These are phyloP conservation scores for Heliconius ismenius DNA, from an alignment of 2,888 invertebrate species.

Conservation along the genomic window DNA sequence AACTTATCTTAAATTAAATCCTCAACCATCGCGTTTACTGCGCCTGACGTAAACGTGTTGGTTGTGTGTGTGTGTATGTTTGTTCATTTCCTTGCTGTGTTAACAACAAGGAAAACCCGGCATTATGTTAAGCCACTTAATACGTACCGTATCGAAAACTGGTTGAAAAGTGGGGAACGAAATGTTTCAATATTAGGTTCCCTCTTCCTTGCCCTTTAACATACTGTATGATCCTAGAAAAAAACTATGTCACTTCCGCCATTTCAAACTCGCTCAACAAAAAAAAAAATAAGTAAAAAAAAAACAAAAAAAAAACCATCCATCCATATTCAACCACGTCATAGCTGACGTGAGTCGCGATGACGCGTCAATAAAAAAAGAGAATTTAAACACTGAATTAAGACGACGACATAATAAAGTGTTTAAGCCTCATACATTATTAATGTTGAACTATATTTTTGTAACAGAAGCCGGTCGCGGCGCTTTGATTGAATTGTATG, in stretches of 20 bases:
- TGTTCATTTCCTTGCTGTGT: no score
- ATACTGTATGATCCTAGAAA: background rate
- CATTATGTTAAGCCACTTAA: no score
- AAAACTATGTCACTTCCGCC: background rate
- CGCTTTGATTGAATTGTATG: conserved; percentile 50
- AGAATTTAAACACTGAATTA: conserved; percentile 58
- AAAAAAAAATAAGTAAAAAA: background rate
- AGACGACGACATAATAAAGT: conserved; percentile 44
- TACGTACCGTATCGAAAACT: no score
- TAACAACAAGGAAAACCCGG: no score
- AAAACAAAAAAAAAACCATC: background rate
- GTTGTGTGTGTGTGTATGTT: no score
- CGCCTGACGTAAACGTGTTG: no score
- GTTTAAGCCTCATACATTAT: conserved; percentile 57
- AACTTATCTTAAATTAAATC: no score
- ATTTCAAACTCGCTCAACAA: background rate
- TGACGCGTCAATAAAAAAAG: conserved; percentile 64
- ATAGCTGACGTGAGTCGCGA: conserved; percentile 37
- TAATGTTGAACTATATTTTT: conserved; percentile 55
- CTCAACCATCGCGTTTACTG: no score
- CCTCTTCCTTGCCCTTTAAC: no score
- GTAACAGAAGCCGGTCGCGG: conserved; percentile 51
- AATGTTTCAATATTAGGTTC: background rate
- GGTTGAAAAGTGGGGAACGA: no score
- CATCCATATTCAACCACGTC: background rate